Evolutionary conservation across 2,888 invertebrate species (phyloP).

Genomic region (Flexamia atlantica): DNA sequence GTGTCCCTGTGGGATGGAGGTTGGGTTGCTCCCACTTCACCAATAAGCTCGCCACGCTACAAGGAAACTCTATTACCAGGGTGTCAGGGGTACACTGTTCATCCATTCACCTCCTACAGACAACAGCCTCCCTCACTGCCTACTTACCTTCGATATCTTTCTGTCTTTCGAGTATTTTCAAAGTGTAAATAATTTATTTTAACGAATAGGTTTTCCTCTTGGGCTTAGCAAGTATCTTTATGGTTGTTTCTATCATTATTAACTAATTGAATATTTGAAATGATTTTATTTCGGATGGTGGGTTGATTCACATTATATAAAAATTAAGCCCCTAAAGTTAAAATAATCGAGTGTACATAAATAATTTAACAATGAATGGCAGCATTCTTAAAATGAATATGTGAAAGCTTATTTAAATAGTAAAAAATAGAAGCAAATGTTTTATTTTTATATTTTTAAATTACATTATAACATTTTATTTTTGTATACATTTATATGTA

Average conservation of each 20-base stretch:
- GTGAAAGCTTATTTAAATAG: too few species aligned
- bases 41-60: slow-evolving; percentile 57
- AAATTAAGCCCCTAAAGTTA: too few species aligned
- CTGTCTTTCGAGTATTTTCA: background rate
- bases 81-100: slow-evolving; percentile 51
- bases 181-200: background rate
- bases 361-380: too few species aligned
- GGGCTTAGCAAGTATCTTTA: background rate
- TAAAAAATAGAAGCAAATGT: too few species aligned
- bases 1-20: background rate
- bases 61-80: slow-evolving; percentile 51
- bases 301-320: too few species aligned
- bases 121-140: slow-evolving; percentile 19
- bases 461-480: background rate
- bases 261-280: too few species aligned
- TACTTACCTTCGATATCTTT: slow-evolving; percentile 6
- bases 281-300: too few species aligned
- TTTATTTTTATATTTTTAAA: background rate
- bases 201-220: background rate
- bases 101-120: slow-evolving; percentile 48
- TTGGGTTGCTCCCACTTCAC: slow-evolving; percentile 42
- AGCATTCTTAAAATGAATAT: too few species aligned
- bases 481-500: background rate
- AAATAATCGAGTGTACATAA: too few species aligned
- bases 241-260: too few species aligned